Percentiles rank a stretch among this genome's conserved stretches.
Conservation (phyloP, 2,113 vertebrate species). For the Monopterus albus region DNA sequence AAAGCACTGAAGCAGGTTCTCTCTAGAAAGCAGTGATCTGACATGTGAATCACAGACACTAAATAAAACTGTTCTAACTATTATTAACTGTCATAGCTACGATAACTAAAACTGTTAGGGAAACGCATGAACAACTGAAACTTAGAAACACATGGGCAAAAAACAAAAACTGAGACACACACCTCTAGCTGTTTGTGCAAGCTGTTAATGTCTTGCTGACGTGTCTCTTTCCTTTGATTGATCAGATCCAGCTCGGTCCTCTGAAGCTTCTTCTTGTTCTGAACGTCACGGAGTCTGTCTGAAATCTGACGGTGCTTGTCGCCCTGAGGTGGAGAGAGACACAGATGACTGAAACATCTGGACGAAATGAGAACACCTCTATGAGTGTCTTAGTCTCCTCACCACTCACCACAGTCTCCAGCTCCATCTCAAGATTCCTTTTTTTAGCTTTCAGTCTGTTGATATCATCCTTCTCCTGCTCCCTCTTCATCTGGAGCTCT, state of each 20-base stretch:
- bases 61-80: background rate
- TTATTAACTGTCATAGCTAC: background rate
- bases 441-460: conserved; percentile 90
- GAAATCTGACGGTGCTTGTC: conserved; percentile 94
- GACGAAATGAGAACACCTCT: background rate
- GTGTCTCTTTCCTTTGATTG: conserved; percentile 87
- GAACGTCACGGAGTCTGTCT: conserved; percentile 88
- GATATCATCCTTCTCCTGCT: conserved; percentile 92
- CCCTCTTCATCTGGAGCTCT: conserved; percentile 90
- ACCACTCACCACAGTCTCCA: conserved; percentile 91
- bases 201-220: conserved; percentile 87
- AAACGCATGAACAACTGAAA: too few species aligned
- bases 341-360: background rate
- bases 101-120: too few species aligned
- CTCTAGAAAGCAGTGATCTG: background rate
- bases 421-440: conserved; percentile 93
- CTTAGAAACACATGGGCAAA: too few species aligned
- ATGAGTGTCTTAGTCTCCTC: background rate
- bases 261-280: conserved; percentile 85
- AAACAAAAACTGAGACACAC: conserved; percentile 1
- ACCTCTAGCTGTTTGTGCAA: conserved; percentile 93
- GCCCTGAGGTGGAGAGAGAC: conserved; percentile 76
- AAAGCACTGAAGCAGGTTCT: background rate
- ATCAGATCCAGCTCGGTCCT: conserved; percentile 88
- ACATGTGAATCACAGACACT: conserved; percentile 5